Percentiles rank a stretch among this genome's conserved stretches.
phyloP scores from a whole-genome alignment of 2,113 vertebrate genomes.

The Taurulus bubalis region DNA sequence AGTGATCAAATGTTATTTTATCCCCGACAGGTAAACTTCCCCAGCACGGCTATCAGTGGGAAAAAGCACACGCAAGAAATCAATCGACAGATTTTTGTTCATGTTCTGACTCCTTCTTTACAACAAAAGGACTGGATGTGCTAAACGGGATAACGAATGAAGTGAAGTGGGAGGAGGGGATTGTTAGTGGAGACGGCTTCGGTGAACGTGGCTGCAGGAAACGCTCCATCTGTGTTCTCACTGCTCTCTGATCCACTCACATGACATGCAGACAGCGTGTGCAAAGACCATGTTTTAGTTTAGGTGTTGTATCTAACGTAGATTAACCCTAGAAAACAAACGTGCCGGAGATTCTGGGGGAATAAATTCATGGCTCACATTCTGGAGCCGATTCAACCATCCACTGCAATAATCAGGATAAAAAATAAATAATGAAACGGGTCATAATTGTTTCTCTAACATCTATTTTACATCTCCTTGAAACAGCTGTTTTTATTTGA shows the following conservation, averaged over 20 bases:
- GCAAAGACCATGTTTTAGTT: too few species aligned
- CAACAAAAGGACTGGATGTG: slow-evolving; percentile 53
- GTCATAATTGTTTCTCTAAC: too few species aligned
- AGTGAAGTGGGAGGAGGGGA: neutral
- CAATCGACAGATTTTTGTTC: slow-evolving; percentile 23
- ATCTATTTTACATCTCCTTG: too few species aligned
- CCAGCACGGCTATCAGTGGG: slow-evolving; percentile 30
- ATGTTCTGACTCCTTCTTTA: slow-evolving; percentile 62
- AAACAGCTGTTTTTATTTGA: too few species aligned
- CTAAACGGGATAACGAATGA: slow-evolving; percentile 57
- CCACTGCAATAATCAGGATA: too few species aligned
- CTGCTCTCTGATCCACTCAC: slow-evolving; percentile 1
- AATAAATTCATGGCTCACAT: too few species aligned
- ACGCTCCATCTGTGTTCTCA: neutral
- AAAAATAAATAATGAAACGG: too few species aligned
- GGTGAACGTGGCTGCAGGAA: slow-evolving; percentile 14
- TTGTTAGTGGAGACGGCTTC: neutral
- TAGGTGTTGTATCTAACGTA: too few species aligned
- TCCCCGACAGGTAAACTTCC: slow-evolving; percentile 49
- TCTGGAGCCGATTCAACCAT: too few species aligned
- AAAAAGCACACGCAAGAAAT: slow-evolving; percentile 13
- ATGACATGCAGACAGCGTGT: too few species aligned
- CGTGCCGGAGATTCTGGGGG: too few species aligned
- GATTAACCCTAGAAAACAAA: too few species aligned
- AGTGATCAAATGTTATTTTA: slow-evolving; percentile 70